Base-by-base conservation (phyloP, 2,888 invertebrate genomes). In the Tribolium freemani region DNA sequence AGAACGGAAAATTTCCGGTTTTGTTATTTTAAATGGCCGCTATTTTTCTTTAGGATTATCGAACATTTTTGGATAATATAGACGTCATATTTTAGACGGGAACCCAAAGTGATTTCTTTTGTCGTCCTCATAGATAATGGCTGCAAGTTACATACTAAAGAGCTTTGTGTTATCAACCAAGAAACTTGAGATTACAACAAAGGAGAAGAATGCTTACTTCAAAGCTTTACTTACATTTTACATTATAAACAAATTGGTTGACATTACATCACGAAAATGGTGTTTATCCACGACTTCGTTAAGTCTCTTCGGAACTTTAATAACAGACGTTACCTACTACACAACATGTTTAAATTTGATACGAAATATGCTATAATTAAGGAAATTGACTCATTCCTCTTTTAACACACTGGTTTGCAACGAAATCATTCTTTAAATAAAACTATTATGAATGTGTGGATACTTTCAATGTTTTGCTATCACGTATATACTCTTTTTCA, bases 51-150 rank as follows among this genome's bases (percentile, higher is more conserved):
- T 21, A 11, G 51, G 51, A 73, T 73, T 73, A 73, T 73, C 71
- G 69, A 69, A 58, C 71, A 71, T 73, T 73, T 71, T 71, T 48
- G 61, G 73, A 51, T 69, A 57, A 77, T 76, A 75, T 78, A 75
- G 74, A 76, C 72, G 73, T 77, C 75, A 77, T 76, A 77, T 78
- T 78, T 78, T 71, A 73, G 74, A 54, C 38, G 44, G 50, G 56
- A 69, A 74, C 71, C 71, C 73, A 77, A 78, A 78, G 78, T 78
- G 78, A 78, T 77, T 78, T 77, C 78, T 78, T 78, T 78, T 77
- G 74, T 71, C 60, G 57, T 67, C 67, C 53, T 64, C 61, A 16
- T 76, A 75, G 76, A 79, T 78, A 79, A 79, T 79, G 78, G 76
- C 74, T 13, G 76, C 75, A 77, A 78, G 77, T 77, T 79, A 76